Evolutionary conservation across 2,113 vertebrate genomes (phyloP), one percentile per base, ranked within the genome.

Genomic region (Xyrauchen texanus): DNA sequence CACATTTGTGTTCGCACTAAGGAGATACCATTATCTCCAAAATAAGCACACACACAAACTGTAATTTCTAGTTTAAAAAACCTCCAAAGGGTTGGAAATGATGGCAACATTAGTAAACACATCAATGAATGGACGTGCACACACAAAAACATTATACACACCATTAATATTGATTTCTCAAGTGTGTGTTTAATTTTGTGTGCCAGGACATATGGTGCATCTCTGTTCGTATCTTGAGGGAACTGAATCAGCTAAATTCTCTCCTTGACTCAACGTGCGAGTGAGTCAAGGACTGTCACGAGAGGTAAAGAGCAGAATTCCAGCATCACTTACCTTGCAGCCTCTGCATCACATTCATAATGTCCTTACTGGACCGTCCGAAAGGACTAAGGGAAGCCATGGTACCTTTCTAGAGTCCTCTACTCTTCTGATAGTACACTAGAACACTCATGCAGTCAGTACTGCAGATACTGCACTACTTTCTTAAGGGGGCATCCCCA

Each of bases 291-390:
- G 76, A 70, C 16, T 12, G 44, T 16, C 44, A 61, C 7, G 44
- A 16, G 21, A 70, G 49, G 58, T 71, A 34, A 4, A 81, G 80
- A 45, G 74, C 65, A 76, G 78, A 15, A 79, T 79, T 68, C 42
- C 55, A 83, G 61, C 42, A 74, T 83, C 79, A 89, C 94, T 91
- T 90, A 99, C 97, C 95, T 90, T 99, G 97, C 87, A 98, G 93
- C 80, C 92, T 95, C 45, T 98, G 97, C 97, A 99, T 98, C 84
- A 99, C 93, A 53, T 96, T 95, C 16, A 94, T 91, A 7, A 99
- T 98, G 90, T 98, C 96, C 84, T 90, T 91, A 13, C 91, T 83
- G 10, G 90, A 65, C 77, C 95, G 89, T 0, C 92, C 83, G 0
- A 78, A 82, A 0, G 87, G 85, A 68, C 93, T 91, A 10, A 88